Base-by-base conservation (phyloP, 2,113 vertebrate species). In the Semicossyphus pulcher region DNA sequence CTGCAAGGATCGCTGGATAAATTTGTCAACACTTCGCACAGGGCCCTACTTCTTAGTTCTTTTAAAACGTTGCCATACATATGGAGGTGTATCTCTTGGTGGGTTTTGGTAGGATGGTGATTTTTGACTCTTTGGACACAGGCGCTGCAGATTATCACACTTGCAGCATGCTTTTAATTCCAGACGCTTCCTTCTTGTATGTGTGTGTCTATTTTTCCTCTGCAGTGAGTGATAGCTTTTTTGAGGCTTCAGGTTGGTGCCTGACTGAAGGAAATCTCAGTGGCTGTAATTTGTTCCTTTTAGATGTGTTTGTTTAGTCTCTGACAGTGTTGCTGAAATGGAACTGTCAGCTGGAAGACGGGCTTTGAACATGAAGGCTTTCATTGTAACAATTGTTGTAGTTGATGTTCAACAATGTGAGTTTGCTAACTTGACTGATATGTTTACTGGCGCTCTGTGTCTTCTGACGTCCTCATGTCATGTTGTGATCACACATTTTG, bases 361-460 rank as follows among this genome's bases (percentile, higher is more conserved):
- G 71, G 79, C 66, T 80, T 54, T 80, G 81, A 87, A 76, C 66
- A 78, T 54, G 75, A 67, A 49, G 53, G 66, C 79, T 82, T 79
- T 82, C 63, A 74, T 73, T 84, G 78, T 49, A 63, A 79, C 72
- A 76, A 67, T 63, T 53, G 41, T 58, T 51, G 45, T 29, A 58
- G 65, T 70, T 81, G 36, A 76, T 76, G 69, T 78, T 78, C 32
- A 21, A 75, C 65, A 65, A 60, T 76, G 63, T 54, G 29, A 51
- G 23, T 58, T 65, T 52, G 41, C 79, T 69, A 57, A 76, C 62
- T 68, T 28, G 21, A 69, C 44, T 60, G 62, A 80, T 73, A 59
- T 67, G 53, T 78, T 87, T 78, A 72, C 72, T 70, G 61, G 31
- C 51, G 53, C 60, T 42, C 39, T 58, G 23, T 20, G 36, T 81